phyloP scores from a whole-genome alignment of 2,797 vertebrate genomes.

The Leptatherina wallacei region DNA sequence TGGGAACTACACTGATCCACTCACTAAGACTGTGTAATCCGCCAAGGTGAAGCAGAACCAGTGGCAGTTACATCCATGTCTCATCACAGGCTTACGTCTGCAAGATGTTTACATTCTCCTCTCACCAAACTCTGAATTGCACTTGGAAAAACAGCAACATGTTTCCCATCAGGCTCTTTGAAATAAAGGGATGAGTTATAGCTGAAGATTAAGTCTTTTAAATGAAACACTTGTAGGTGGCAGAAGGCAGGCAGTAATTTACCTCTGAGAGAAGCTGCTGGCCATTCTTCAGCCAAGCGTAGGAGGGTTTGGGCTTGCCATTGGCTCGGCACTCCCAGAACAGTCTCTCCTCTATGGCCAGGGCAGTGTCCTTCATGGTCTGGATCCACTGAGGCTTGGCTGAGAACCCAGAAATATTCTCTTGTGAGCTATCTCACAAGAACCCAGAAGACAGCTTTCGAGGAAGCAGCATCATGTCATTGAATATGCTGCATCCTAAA shows the following conservation, averaged over 20 bases:
- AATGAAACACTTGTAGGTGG: slow-evolving; percentile 59
- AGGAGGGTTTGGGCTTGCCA: slow-evolving; percentile 93
- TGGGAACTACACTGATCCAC: slow-evolving; percentile 69
- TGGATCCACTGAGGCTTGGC: slow-evolving; percentile 96
- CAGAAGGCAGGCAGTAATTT: slow-evolving; percentile 53
- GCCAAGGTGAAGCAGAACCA: slow-evolving; percentile 65
- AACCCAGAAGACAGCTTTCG: slow-evolving; percentile 36
- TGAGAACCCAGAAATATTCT: slow-evolving; percentile 72
- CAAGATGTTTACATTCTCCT: slow-evolving; percentile 66
- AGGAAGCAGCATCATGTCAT: slow-evolving; percentile 40
- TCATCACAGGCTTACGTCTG: slow-evolving; percentile 69
- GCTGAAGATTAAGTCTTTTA: slow-evolving; percentile 63
- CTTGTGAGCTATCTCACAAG: slow-evolving; percentile 45
- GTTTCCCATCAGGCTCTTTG: slow-evolving; percentile 34
- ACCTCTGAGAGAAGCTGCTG: slow-evolving; percentile 88
- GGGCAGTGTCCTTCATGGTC: slow-evolving; percentile 87
- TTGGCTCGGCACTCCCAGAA: slow-evolving; percentile 93
- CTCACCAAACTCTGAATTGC: slow-evolving; percentile 55
- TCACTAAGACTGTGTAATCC: slow-evolving; percentile 75
- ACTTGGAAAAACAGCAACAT: slow-evolving; percentile 46
- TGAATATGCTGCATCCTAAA: slow-evolving; percentile 47
- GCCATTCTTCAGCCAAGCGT: slow-evolving; percentile 94
- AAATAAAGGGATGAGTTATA: slow-evolving; percentile 53
- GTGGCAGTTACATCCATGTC: slow-evolving; percentile 67
- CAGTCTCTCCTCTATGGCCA: slow-evolving; percentile 89